A percentile compares a stretch with the other conserved stretches of the same genome.
These are phyloP conservation scores for Manis pentadactyla DNA, from an alignment of 2,797 vertebrate species.

Conservation along the genomic window DNA sequence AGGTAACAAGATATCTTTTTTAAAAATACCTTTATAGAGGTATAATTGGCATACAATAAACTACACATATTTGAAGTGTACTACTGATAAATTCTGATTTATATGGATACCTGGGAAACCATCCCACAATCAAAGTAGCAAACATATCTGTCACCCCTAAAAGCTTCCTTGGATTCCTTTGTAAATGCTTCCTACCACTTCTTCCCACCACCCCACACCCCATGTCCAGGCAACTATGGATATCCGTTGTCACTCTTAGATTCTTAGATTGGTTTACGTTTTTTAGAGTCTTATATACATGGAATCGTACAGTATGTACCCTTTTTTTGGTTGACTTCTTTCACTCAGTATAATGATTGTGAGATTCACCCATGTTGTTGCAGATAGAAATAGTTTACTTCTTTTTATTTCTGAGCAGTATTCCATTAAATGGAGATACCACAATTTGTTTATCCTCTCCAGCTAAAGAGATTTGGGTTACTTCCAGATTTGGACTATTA, in stretches of 20 bases:
- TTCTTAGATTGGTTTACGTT: background rate
- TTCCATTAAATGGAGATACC: background rate
- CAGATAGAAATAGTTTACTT: background rate
- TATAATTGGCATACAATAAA: background rate
- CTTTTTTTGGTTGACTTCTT: background rate
- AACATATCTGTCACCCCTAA: background rate
- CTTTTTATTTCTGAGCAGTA: background rate
- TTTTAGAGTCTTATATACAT: conserved; percentile 8
- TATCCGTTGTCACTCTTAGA: background rate
- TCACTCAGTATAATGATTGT: background rate
- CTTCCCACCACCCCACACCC: background rate
- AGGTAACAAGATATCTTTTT: background rate
- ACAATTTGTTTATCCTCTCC: background rate
- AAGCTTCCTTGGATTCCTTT: background rate
- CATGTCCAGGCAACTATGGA: background rate
- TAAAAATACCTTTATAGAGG: background rate
- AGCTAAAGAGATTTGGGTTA: background rate
- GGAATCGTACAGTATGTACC: background rate
- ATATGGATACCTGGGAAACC: background rate
- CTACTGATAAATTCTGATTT: background rate
- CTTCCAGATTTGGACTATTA: background rate
- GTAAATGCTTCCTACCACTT: background rate
- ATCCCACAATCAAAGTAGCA: background rate
- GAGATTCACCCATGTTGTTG: background rate
- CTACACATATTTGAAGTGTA: background rate